phyloP scores from a whole-genome alignment of 1,140 invertebrate genomes.

The Drosophila nebulosa region DNA sequence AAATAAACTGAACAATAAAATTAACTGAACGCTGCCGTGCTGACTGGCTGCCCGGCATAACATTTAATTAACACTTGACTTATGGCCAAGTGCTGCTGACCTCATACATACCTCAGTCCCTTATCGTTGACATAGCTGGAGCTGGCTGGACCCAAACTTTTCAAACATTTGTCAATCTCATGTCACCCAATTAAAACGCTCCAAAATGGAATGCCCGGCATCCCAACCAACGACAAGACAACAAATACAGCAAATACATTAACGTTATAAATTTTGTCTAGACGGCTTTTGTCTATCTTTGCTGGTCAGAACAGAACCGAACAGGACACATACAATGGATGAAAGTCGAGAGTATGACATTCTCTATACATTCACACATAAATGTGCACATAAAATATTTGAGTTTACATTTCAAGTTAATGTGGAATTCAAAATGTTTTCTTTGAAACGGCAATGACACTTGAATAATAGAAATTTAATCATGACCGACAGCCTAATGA shows the following conservation, averaged over 20 bases:
- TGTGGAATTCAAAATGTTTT: background rate
- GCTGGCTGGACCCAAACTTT: background rate
- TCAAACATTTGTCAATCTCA: conserved; percentile 59
- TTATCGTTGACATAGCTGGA: background rate
- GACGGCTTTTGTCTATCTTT: conserved; percentile 61
- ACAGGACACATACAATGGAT: background rate
- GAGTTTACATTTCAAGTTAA: background rate
- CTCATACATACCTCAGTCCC: conserved; percentile 14
- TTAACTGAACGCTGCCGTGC: conserved; percentile 36
- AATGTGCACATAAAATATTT: background rate
- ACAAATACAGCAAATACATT: conserved; percentile 36
- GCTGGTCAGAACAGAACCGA: conserved; percentile 30
- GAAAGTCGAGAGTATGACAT: background rate
- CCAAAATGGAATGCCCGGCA: conserved; percentile 34
- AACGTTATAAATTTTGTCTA: conserved; percentile 69
- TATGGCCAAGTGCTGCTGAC: conserved; percentile 25
- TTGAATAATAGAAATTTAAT: background rate
- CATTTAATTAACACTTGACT: conserved; percentile 70
- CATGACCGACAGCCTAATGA: background rate
- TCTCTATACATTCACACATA: background rate
- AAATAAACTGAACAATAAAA: conserved; percentile 50
- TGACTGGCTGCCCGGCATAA: conserved; percentile 11
- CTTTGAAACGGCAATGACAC: background rate
- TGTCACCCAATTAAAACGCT: conserved; percentile 57
- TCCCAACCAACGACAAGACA: conserved; percentile 12